Evolutionary conservation across 2,113 vertebrate genomes (phyloP).

Genomic region (Taurulus bubalis): DNA sequence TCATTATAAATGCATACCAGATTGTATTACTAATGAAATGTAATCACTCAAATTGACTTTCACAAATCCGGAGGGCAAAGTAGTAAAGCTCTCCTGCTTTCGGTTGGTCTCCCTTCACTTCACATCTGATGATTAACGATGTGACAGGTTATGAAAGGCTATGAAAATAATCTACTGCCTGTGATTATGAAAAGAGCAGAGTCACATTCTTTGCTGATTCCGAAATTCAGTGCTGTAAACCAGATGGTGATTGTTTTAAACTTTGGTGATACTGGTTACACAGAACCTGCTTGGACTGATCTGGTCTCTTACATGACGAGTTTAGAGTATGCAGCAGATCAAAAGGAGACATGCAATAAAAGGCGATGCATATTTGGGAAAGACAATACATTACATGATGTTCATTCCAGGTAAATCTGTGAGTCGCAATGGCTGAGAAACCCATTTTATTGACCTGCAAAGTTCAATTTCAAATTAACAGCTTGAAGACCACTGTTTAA

Average conservation of each 20-base stretch:
- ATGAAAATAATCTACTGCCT: slow-evolving; percentile 16
- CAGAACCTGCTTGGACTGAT: background rate
- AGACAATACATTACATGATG: background rate
- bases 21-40: too few relatives aligned
- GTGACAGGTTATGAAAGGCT: slow-evolving; percentile 41
- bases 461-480: background rate
- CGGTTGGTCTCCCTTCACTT: background rate
- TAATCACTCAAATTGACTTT: background rate
- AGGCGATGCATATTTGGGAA: background rate
- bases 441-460: background rate
- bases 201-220: slow-evolving; percentile 40
- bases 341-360: background rate
- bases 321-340: background rate
- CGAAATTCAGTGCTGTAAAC: background rate
- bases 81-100: background rate
- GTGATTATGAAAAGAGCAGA: slow-evolving; percentile 23
- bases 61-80: background rate
- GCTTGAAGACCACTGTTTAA: background rate
- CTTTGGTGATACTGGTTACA: background rate
- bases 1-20: background rate
- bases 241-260: background rate
- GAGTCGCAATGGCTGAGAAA: background rate
- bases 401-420: background rate
- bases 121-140: slow-evolving; percentile 32
- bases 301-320: background rate